phyloP scores from a whole-genome alignment of 2,888 invertebrate genomes.

The Isotomurus palustris region DNA sequence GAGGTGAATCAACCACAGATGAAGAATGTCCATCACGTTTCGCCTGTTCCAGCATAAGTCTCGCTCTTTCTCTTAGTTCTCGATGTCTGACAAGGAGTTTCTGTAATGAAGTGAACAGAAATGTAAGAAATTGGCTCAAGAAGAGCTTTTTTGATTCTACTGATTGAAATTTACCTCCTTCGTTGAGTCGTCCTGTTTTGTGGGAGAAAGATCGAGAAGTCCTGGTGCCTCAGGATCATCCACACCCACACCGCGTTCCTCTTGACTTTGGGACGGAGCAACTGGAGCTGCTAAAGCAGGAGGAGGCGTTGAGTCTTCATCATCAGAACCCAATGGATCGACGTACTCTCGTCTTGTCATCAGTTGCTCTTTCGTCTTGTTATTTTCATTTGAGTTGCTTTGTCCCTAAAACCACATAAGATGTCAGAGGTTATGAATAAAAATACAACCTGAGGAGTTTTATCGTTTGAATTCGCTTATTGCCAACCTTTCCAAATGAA shows the following conservation, averaged over 20 bases:
- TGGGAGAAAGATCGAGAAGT: constrained; percentile 49
- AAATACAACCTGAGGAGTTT: not conserved
- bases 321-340: constrained; percentile 87
- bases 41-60: constrained; percentile 74
- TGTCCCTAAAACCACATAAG: constrained; percentile 18
- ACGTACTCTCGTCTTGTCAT: constrained; percentile 82
- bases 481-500: constrained; percentile 42
- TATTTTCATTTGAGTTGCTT: constrained; percentile 22
- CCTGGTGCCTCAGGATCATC: constrained; percentile 46
- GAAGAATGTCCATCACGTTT: constrained; percentile 63
- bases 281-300: not conserved
- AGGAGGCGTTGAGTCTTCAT: too few relatives aligned
- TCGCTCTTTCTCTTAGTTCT: constrained; percentile 77
- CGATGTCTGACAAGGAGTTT: constrained; percentile 73
- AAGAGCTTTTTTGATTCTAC: not conserved
- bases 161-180: constrained; percentile 36
- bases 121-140: not conserved
- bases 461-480: constrained; percentile 26
- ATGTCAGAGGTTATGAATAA: constrained; percentile 5
- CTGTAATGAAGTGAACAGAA: constrained; percentile 52
- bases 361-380: too few relatives aligned
- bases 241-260: constrained; percentile 32
- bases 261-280: not conserved
- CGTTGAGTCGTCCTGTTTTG: constrained; percentile 43
- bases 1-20: constrained; percentile 42